Conservation (phyloP, 2,888 invertebrate genomes). For the Campoplex capitator region DNA sequence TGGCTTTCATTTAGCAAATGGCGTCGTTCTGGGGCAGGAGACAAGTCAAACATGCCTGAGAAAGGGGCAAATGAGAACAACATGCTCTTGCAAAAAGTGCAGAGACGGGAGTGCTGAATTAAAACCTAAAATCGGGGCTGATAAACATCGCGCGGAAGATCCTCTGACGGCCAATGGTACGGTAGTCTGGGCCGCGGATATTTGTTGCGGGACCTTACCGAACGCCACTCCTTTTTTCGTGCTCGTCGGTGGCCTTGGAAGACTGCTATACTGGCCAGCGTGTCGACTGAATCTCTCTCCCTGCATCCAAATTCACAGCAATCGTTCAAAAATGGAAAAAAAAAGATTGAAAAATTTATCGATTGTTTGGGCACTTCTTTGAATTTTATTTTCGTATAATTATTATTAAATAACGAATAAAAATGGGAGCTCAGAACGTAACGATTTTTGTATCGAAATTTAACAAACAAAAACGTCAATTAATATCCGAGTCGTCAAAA, state of each 20-base stretch:
- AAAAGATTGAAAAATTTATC: not conserved
- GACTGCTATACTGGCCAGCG: slow-evolving; percentile 90
- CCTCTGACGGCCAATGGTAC: slow-evolving; percentile 85
- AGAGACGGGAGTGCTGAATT: slow-evolving; percentile 72
- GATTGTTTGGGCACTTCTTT: not conserved
- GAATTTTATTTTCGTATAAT: not conserved
- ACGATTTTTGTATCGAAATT: not conserved
- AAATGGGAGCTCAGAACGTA: not conserved
- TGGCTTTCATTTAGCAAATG: not conserved
- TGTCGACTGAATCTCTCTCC: slow-evolving; percentile 83
- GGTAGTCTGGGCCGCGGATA: slow-evolving; percentile 77
- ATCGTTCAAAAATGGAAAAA: slow-evolving; percentile 1
- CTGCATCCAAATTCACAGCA: slow-evolving; percentile 71
- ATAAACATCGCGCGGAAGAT: slow-evolving; percentile 91
- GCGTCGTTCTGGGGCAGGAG: not conserved
- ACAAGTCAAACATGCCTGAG: slow-evolving; percentile 7
- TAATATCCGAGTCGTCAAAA: not conserved
- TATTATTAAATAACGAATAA: not conserved
- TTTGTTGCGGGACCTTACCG: slow-evolving; percentile 87
- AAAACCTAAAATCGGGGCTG: slow-evolving; percentile 96
- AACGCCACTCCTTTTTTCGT: slow-evolving; percentile 90
- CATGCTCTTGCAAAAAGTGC: slow-evolving; percentile 31
- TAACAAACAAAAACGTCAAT: not conserved
- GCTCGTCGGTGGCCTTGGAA: slow-evolving; percentile 88
- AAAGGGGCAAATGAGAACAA: not conserved